Evolutionary conservation across 2,888 invertebrate genomes (phyloP), one percentile per base, ranked within the genome.

Genomic region (Euproctis similis): DNA sequence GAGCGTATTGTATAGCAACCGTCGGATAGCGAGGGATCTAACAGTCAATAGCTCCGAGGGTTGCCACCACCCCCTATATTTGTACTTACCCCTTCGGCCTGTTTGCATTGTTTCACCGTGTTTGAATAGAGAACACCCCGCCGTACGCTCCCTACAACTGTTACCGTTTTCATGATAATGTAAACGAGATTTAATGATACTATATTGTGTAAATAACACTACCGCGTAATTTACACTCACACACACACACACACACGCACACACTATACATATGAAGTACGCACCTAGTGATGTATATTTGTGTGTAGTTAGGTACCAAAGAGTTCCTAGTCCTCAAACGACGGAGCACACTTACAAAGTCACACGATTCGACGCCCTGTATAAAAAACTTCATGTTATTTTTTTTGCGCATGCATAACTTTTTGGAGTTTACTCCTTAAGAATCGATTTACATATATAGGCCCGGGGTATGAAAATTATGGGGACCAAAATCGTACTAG

Each of bases 61-160:
- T 63, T 52, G 60, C 64, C 66, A 61, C 76, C 77, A 62, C 58
- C 76, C 77, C 63, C 58, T 46, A 54, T 71, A 59, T 73, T 72
- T 73, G 70, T 63, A 52, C 59, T 59, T 58, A 68, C 67, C 76
- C 76, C 72, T 69, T 70, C 72, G 57, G 59, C 63, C 61, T 68
- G 66, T 74, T 77, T 72, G 73, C 72, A 76, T 80, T 76, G 78
- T 78, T 78, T 66, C 68, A 65, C 65, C 59, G 55, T 76, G 72
- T 78, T 81, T 75, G 76, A 73, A 72, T 65, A 72, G 74, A 68
- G 57, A 53, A 54, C 61, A 26, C 20, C 30, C 26, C n/a, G n/a
- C 46, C 48, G 52, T 48, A 38, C 54, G 59, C 53, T 60, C 48
- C 51, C 59, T 71, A 73, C 75, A 75, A 78, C 75, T 76, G 77